Percentiles rank a stretch among this genome's conserved stretches.
These are phyloP conservation scores for Ametastegia equiseti DNA, from an alignment of 2,888 invertebrate species.

Conservation along the genomic window DNA sequence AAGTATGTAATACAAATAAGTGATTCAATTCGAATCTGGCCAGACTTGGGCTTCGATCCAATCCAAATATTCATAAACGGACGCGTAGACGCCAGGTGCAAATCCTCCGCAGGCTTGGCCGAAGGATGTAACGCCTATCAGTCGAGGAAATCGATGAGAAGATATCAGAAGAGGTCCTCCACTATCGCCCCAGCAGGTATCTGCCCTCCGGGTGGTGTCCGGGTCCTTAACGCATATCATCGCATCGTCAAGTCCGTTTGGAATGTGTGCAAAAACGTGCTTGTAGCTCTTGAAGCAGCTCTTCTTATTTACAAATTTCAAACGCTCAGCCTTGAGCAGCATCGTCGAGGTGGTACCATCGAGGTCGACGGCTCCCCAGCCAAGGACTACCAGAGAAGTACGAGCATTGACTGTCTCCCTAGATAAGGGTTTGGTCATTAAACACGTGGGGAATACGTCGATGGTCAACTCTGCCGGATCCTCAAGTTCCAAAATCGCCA, in stretches of 20 bases:
- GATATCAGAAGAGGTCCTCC: slow-evolving; percentile 68
- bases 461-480: slow-evolving; percentile 55
- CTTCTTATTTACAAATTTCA: slow-evolving; percentile 60
- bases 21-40: slow-evolving; percentile 54
- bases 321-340: slow-evolving; percentile 63
- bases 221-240: slow-evolving; percentile 66
- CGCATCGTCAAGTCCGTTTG: slow-evolving; percentile 63
- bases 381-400: slow-evolving; percentile 60
- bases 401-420: slow-evolving; percentile 49
- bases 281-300: slow-evolving; percentile 59
- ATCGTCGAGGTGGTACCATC: slow-evolving; percentile 52
- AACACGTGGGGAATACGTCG: slow-evolving; percentile 65
- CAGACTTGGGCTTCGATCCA: slow-evolving; percentile 71
- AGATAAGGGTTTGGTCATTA: slow-evolving; percentile 62
- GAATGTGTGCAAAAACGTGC: slow-evolving; percentile 56
- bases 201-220: slow-evolving; percentile 58
- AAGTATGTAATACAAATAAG: neutral
- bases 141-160: slow-evolving; percentile 52
- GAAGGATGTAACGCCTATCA: slow-evolving; percentile 68
- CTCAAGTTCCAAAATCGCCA: slow-evolving; percentile 65
- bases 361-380: slow-evolving; percentile 65
- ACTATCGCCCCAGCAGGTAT: slow-evolving; percentile 70
- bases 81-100: slow-evolving; percentile 67
- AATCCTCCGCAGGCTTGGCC: slow-evolving; percentile 66
- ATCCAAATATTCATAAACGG: slow-evolving; percentile 64